A percentile compares a stretch with the other conserved stretches of the same genome.
Evolutionary conservation across 1,140 invertebrate species (phyloP).

Genomic region (Papilio dardanus): DNA sequence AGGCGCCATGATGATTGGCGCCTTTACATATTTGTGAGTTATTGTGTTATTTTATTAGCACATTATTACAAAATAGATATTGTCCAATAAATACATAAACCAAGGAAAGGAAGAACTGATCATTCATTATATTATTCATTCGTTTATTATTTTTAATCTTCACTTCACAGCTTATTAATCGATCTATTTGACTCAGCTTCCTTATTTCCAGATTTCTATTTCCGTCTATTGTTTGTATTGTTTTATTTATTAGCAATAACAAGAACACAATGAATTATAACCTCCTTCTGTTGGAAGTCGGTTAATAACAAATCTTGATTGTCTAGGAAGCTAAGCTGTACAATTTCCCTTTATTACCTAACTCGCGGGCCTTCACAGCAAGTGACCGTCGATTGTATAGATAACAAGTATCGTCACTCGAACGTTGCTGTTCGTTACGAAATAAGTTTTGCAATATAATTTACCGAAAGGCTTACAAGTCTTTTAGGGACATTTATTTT

Average conservation of each 20-base stretch:
- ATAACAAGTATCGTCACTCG: not conserved
- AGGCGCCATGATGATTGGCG: conserved; percentile 92
- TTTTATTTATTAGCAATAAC: not conserved
- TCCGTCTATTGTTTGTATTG: conserved; percentile 12
- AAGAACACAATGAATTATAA: not conserved
- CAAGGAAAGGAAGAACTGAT: not conserved
- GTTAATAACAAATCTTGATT: no score
- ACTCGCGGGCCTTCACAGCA: not conserved
- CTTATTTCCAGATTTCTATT: not conserved
- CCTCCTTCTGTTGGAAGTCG: no score
- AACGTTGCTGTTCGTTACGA: not conserved
- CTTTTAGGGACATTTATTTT: conserved; percentile 9
- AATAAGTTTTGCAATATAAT: conserved; percentile 20
- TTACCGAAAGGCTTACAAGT: not conserved
- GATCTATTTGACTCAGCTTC: not conserved
- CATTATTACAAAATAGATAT: no score
- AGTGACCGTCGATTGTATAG: not conserved
- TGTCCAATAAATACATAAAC: no score
- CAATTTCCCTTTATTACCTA: conserved; percentile 14
- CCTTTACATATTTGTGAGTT: conserved; percentile 87
- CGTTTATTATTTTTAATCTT: no score
- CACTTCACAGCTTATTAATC: not conserved
- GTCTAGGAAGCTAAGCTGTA: conserved; percentile 4
- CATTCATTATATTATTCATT: no score
- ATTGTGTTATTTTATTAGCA: conserved; percentile 11